Evolutionary conservation across 1,140 invertebrate genomes (phyloP).

Genomic region (Acyrthosiphon pisum): DNA sequence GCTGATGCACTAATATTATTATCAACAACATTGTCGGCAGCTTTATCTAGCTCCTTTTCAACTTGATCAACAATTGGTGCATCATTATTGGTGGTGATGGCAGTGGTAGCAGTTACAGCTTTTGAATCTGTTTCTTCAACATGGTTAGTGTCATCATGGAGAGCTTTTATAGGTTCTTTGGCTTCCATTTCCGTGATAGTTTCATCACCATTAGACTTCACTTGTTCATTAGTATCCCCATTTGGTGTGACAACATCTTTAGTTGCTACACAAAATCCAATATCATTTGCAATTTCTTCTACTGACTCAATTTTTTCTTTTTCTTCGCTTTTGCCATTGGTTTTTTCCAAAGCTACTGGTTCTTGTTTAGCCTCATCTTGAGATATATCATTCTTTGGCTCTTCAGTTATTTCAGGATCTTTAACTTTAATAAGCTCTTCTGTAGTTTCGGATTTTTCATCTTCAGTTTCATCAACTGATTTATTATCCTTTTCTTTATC

Average conservation of each 20-base stretch:
- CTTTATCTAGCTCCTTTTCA: not conserved
- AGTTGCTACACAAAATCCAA: not conserved
- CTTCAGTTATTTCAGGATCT: not conserved
- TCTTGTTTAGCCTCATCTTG: not conserved
- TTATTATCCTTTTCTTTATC: not conserved
- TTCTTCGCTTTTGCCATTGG: not conserved
- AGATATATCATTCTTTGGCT: not conserved
- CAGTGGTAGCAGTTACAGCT: not conserved
- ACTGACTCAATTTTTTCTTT: not conserved
- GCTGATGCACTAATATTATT: not conserved
- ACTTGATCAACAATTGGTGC: not conserved
- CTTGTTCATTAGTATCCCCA: not conserved
- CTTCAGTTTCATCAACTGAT: not conserved
- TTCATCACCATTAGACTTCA: conserved; percentile 4
- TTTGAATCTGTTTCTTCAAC: conserved; percentile 19
- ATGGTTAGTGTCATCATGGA: not conserved
- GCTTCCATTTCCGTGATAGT: not conserved
- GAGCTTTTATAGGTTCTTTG: not conserved
- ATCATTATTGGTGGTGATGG: not conserved
- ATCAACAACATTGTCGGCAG: not conserved
- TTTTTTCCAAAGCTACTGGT: not conserved
- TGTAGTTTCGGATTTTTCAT: not conserved
- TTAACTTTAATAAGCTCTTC: not conserved
- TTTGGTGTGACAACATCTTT: conserved; percentile 23
- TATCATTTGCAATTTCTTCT: not conserved